phyloP scores from a whole-genome alignment of 2,888 invertebrate species.

The Sturmia bella region DNA sequence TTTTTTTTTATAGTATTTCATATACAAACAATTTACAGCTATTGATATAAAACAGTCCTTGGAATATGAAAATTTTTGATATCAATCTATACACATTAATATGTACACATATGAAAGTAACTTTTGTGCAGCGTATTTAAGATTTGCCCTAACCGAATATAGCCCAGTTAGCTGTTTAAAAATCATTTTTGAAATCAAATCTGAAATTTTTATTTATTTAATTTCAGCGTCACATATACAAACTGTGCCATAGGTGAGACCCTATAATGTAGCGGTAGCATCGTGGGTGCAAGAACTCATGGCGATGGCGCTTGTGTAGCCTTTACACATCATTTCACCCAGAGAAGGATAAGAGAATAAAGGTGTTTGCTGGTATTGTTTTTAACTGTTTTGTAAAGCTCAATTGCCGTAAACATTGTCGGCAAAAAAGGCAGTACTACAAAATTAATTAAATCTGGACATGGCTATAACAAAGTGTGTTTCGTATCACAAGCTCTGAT shows the following conservation, averaged over 20 bases:
- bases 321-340: constrained; percentile 91
- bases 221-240: constrained; percentile 85
- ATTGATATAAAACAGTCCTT: too few species aligned
- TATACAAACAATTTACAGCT: too few species aligned
- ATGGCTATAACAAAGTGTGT: constrained; percentile 82
- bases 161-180: too few species aligned
- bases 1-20: too few species aligned
- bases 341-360: constrained; percentile 86
- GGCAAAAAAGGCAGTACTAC: too few species aligned
- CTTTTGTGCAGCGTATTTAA: too few species aligned
- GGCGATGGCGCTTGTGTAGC: constrained; percentile 89
- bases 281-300: constrained; percentile 88
- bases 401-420: too few species aligned
- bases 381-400: constrained; percentile 79
- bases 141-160: too few species aligned
- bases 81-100: too few species aligned
- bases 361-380: constrained; percentile 83
- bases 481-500: constrained; percentile 83
- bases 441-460: constrained; percentile 82
- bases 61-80: too few species aligned
- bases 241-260: constrained; percentile 86
- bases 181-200: too few species aligned
- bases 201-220: constrained; percentile 37
- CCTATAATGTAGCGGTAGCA: constrained; percentile 89
- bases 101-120: too few species aligned